These are phyloP conservation scores for Ernsta delagoae DNA, from an alignment of 2,888 invertebrate genomes.

Conservation along the genomic window DNA sequence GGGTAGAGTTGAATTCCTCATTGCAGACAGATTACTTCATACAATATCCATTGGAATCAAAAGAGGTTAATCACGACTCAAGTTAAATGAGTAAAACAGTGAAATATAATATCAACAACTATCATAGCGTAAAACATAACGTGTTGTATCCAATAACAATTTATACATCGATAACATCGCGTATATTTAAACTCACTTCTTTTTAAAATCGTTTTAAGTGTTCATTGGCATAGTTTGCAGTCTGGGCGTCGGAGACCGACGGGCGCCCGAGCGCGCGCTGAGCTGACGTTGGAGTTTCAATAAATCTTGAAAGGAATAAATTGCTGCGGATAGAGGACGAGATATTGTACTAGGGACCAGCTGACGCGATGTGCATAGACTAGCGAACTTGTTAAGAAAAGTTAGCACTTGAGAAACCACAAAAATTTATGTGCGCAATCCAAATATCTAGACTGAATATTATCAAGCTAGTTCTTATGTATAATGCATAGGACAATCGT, in stretches of 20 bases:
- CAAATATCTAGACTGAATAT: not conserved
- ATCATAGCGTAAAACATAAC: not conserved
- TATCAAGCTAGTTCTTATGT: too few species aligned
- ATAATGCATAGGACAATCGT: too few species aligned
- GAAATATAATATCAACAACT: not conserved
- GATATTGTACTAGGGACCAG: constrained; percentile 41
- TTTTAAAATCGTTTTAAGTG: not conserved
- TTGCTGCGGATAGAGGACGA: constrained; percentile 48
- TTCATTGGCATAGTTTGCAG: constrained; percentile 12
- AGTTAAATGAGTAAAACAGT: too few species aligned
- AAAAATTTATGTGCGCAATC: not conserved
- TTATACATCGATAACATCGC: not conserved
- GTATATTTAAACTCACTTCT: not conserved
- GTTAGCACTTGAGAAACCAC: not conserved
- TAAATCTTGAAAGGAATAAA: constrained; percentile 75
- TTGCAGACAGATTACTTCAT: too few species aligned
- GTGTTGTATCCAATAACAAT: not conserved
- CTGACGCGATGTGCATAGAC: constrained; percentile 38
- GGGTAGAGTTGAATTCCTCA: too few species aligned
- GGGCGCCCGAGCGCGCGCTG: not conserved
- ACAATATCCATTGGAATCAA: not conserved
- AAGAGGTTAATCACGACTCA: not conserved
- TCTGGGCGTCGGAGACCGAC: not conserved
- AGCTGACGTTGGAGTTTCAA: constrained; percentile 63
- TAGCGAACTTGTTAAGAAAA: not conserved